These are phyloP conservation scores for Drosophila ironensis DNA, from an alignment of 1,140 invertebrate species.

Conservation along the genomic window DNA sequence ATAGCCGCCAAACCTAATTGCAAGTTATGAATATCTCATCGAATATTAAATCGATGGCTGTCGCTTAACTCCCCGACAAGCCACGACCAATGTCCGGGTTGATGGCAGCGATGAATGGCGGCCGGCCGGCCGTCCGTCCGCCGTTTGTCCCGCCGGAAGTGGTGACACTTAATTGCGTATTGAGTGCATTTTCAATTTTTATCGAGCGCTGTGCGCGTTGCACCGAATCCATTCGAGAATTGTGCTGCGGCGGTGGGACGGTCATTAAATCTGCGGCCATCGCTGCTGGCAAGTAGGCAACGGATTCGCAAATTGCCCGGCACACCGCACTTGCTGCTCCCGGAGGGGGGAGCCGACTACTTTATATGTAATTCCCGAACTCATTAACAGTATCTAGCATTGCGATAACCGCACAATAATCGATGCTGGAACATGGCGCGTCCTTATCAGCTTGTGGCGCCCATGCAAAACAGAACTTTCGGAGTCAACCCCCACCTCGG, in stretches of 20 bases:
- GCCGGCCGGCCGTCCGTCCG: neutral
- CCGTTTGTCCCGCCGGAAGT: constrained; percentile 37
- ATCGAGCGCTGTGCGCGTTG: constrained; percentile 8
- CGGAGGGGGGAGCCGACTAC: neutral
- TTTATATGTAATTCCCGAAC: neutral
- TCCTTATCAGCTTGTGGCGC: constrained; percentile 20
- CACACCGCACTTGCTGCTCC: neutral
- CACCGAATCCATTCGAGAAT: neutral
- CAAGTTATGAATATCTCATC: constrained; percentile 71
- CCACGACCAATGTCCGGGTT: constrained; percentile 11
- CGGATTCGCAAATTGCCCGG: neutral
- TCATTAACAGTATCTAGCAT: constrained; percentile 26
- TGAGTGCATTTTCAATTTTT: constrained; percentile 57
- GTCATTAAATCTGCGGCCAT: constrained; percentile 11
- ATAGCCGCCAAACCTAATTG: constrained; percentile 51
- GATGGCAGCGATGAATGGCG: constrained; percentile 6
- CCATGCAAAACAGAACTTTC: constrained; percentile 31
- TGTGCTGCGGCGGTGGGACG: constrained; percentile 21
- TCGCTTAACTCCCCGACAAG: constrained; percentile 25
- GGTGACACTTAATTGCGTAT: constrained; percentile 54
- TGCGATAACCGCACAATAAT: constrained; percentile 26
- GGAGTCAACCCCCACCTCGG: neutral
- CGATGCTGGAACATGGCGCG: constrained; percentile 20
- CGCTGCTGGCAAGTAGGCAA: constrained; percentile 28
- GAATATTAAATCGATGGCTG: constrained; percentile 58